Percentiles rank a stretch among this genome's conserved stretches.
Conservation (phyloP, 2,113 vertebrate species). For the Forbesichthys agassizii region DNA sequence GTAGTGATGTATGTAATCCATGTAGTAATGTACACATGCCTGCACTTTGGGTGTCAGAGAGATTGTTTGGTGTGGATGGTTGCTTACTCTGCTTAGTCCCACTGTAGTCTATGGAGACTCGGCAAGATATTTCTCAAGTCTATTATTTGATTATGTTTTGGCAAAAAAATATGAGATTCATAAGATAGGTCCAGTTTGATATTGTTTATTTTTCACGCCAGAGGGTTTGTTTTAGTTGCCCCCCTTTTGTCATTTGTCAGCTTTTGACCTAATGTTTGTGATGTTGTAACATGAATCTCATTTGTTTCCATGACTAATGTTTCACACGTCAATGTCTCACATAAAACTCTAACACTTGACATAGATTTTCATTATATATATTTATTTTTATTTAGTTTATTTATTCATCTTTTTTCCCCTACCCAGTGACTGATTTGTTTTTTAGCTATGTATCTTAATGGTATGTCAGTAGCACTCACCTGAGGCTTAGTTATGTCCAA, state of each 20-base stretch:
- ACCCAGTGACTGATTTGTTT: slow-evolving; percentile 24
- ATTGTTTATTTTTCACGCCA: no score
- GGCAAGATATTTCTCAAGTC: no score
- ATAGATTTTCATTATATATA: not conserved
- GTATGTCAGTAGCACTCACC: not conserved
- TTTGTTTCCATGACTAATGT: slow-evolving; percentile 9
- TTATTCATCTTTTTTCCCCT: no score
- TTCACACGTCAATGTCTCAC: slow-evolving; percentile 5
- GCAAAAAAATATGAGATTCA: no score
- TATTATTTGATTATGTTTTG: no score
- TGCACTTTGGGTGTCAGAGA: no score
- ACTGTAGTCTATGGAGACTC: no score
- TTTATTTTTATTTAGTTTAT: not conserved
- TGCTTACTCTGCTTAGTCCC: no score
- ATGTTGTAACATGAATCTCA: slow-evolving; percentile 21
- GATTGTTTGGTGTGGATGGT: no score
- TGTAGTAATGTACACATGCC: no score
- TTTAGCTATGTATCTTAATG: slow-evolving; percentile 22
- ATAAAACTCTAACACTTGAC: not conserved
- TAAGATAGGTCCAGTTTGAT: no score
- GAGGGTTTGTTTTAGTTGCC: slow-evolving; percentile 23
- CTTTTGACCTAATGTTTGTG: slow-evolving; percentile 26
- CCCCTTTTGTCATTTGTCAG: not conserved
- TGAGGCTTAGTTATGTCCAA: slow-evolving; percentile 23
- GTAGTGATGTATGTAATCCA: no score